phyloP scores from a whole-genome alignment of 2,888 invertebrate genomes.

The Hypercompe scribonia region DNA sequence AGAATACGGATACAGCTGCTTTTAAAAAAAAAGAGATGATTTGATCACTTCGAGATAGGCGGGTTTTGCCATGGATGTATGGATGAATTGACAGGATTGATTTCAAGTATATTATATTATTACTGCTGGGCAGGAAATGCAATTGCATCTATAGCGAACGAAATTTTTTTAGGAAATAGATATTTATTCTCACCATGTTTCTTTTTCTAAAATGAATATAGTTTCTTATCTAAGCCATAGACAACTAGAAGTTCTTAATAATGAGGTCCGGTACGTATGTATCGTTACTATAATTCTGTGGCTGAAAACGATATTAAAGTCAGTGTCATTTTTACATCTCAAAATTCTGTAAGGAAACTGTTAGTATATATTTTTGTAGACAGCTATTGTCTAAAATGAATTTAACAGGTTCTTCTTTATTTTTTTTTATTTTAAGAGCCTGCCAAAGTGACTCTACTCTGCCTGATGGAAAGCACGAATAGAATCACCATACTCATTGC shows the following conservation, averaged over 20 bases:
- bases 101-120: slow-evolving; percentile 22
- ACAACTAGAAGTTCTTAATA: neutral
- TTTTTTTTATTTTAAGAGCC: too few species aligned
- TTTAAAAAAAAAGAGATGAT: slow-evolving; percentile 60
- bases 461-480: too few species aligned
- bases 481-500: too few species aligned
- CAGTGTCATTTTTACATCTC: neutral
- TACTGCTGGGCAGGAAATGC: neutral
- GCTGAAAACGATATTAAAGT: neutral
- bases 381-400: neutral
- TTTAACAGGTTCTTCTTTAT: too few species aligned
- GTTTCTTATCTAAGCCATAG: neutral
- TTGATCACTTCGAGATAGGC: slow-evolving; percentile 54
- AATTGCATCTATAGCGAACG: neutral
- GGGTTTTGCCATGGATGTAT: slow-evolving; percentile 59
- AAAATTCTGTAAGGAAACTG: neutral
- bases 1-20: slow-evolving; percentile 70
- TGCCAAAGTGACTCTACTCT: too few species aligned
- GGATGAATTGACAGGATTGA: slow-evolving; percentile 55
- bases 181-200: neutral
- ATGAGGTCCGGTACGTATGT: neutral
- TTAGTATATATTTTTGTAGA: neutral
- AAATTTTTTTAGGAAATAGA: neutral
- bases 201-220: neutral
- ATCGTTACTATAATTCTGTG: neutral